Base-by-base conservation (phyloP, 1,140 invertebrate species). In the Chrysoperla carnea region DNA sequence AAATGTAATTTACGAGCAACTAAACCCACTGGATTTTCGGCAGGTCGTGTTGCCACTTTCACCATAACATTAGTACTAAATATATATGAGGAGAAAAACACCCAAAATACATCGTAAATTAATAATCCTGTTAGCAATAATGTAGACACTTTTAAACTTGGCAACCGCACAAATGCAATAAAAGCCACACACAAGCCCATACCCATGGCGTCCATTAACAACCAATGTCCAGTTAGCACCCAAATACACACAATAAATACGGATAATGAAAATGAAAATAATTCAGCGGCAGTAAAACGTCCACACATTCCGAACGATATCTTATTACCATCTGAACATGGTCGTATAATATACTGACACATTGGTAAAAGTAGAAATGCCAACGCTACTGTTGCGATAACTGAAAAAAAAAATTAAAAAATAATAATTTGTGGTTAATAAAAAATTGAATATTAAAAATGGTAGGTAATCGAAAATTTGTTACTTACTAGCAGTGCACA, bases 51-150 rank as follows among this genome's bases (percentile, higher is more conserved):
- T 33, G 84, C 84, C 40, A 87, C 83, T 69, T 94, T 94, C 43
- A 97, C 91, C 93, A 97, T 97, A 42, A 97, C 90, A 59, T 97
- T 97, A 55, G 92, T 89, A 66, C 88, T 96, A 69, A 96, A 97
- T 57, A 97, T 92, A 58, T 95, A 96, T 0, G 90, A 93, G 6
- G 91, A 95, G 69, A 96, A 96, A 65, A 97, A 96, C 15, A 96
- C 92, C 92, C 92, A 96, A 67, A 97, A 95, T 28, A 96, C 91
- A 66, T 97, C 92, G 60, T 97, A 97, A 37, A 97, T 83, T 36
- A 96, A 76, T 50, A 96, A 72, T 28, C 91, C 92, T 37, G 91
- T 92, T 48, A 96, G 73, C 42, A 96, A 72, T 46, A 96, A 66
- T 12, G 92, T 96, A 15, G 92, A 96, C 47, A 97, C 93, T 66